These are phyloP conservation scores for Helicoverpa zea DNA, from an alignment of 1,140 invertebrate genomes.

Conservation along the genomic window DNA sequence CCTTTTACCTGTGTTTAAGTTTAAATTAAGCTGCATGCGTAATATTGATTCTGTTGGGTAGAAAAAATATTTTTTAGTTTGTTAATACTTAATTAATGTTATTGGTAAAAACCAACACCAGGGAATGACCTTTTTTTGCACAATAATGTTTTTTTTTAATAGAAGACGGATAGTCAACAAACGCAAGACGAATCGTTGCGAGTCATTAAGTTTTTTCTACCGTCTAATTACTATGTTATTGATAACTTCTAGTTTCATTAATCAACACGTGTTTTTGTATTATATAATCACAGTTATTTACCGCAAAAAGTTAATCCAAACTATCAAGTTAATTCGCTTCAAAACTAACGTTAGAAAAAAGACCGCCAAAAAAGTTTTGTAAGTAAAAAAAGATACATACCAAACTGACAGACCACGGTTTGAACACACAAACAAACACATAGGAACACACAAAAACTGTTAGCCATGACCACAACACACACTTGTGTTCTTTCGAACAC, in stretches of 20 bases:
- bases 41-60: too few species aligned
- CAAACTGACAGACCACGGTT: slow-evolving; percentile 67
- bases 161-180: background rate
- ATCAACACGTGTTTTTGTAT: background rate
- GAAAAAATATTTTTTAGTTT: too few species aligned
- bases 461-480: slow-evolving; percentile 56
- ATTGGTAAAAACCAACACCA: too few species aligned
- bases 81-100: too few species aligned
- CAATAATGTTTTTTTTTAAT: too few species aligned
- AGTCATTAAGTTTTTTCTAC: background rate
- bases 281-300: background rate
- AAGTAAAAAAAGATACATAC: slow-evolving; percentile 55
- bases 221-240: background rate
- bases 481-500: slow-evolving; percentile 2
- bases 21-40: too few species aligned
- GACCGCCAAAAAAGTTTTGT: background rate
- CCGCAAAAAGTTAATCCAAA: background rate
- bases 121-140: too few species aligned
- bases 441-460: slow-evolving; percentile 51
- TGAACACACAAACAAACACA: slow-evolving; percentile 65
- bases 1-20: too few species aligned
- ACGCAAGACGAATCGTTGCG: background rate
- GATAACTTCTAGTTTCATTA: slow-evolving; percentile 7
- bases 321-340: too few species aligned
- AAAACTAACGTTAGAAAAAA: background rate